Base-by-base conservation (phyloP, 2,888 invertebrate species). In the Galeruca laticollis region DNA sequence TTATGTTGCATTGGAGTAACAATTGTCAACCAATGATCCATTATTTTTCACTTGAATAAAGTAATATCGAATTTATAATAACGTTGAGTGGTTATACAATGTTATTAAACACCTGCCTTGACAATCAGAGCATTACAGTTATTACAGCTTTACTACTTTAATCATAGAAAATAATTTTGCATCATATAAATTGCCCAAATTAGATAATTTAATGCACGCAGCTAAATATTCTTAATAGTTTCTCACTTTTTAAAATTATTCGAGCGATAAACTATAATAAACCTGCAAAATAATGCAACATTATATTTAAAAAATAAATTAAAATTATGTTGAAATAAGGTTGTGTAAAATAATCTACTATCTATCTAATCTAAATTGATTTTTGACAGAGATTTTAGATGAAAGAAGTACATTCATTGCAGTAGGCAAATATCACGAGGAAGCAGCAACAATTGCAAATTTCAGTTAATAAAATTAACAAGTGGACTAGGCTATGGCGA, bases 61-160 rank as follows among this genome's bases (percentile, higher is more conserved):
- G 47, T 47, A 18, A 47, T 47, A 43, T n/a, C 15, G 15, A 15
- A 47, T 15, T 15, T 18, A 18, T 10, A 18, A 47, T 15, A 18
- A 47, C 3, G 15, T 47, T 6, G 47, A 47, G 18, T 47, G 2
- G 37, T 37, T 47, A 18, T 18, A 47, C 18, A 18, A 47, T 47
- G 9, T 37, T 35, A 35, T 26, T 37, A 65, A 65, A 64, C 26
- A 26, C 26, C 47, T 47, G 47, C 33, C 11, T 47, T 65, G 49
- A 57, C 49, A 65, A 65, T 65, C 49, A 57, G 65, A 65, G 65
- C 57, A 54, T 65, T 65, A 40, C 65, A 43, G 40, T n/a, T 57
- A 18, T 65, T 65, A 40, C 56, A 26, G 43, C 21, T 54, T 57
- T 47, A 65, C n/a, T n/a, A n/a, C 8, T 52, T 62, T 18, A 62